These are phyloP conservation scores for Epizoanthus stellaris DNA, from an alignment of 92 coral and sea anemone genomes.

Conservation along the genomic window DNA sequence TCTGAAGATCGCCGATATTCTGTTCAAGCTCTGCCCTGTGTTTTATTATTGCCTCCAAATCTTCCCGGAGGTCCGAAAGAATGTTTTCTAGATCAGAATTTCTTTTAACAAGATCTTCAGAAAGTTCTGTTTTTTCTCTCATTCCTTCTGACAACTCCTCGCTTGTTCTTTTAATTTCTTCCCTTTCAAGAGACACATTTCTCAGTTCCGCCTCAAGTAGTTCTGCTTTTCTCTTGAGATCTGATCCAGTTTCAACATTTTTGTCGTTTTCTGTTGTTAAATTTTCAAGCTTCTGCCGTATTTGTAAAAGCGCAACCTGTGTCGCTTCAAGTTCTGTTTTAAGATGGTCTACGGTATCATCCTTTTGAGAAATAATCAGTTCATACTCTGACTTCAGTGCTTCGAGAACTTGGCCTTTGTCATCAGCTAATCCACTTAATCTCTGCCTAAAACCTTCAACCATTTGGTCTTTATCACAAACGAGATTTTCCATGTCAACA, in stretches of 20 bases:
- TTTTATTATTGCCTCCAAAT: conserved; percentile 23
- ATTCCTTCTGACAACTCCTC: conserved; percentile 3
- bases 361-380: conserved; percentile 38
- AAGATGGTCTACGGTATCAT: conserved; percentile 39
- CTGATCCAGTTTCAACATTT: conserved; percentile 46
- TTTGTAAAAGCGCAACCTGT: conserved; percentile 10
- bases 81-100: conserved; percentile 34
- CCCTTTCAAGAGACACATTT: conserved; percentile 24
- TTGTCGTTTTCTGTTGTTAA: conserved; percentile 26
- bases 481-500: conserved; percentile 70
- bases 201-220: conserved; percentile 33
- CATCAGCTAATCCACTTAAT: conserved; percentile 47
- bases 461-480: conserved; percentile 70
- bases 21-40: conserved; percentile 52
- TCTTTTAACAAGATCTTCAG: conserved; percentile 20
- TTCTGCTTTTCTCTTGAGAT: conserved; percentile 15
- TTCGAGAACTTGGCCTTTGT: conserved; percentile 50
- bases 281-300: conserved; percentile 9
- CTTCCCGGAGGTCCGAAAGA: conserved; percentile 25
- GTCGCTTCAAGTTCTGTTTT: conserved; percentile 44
- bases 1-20: conserved; percentile 21
- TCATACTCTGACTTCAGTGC: conserved; percentile 39
- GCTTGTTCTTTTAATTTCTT: neutral
- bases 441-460: conserved; percentile 65
- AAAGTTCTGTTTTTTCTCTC: conserved; percentile 7